Conservation (phyloP, 1,140 invertebrate genomes). For the Chironomus tepperi region DNA sequence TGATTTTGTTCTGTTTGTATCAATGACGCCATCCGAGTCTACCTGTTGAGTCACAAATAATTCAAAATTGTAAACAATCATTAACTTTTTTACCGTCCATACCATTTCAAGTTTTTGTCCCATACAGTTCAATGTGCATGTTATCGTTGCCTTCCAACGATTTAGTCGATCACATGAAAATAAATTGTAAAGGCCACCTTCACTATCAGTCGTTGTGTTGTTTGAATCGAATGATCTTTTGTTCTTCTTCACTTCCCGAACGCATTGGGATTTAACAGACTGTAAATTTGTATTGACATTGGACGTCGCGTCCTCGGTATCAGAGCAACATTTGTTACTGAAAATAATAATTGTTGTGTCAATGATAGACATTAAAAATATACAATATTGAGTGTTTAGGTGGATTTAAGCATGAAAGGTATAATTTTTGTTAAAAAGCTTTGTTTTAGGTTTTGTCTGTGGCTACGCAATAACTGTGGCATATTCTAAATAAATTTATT, state of each 20-base stretch:
- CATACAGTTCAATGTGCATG: not conserved
- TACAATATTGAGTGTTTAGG: not conserved
- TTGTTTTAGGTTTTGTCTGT: too few species aligned
- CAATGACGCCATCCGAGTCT: not conserved
- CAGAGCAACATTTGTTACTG: not conserved
- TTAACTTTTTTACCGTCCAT: not conserved
- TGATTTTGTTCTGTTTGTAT: not conserved
- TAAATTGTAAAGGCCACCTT: not conserved
- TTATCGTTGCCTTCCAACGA: not conserved
- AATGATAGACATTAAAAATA: not conserved
- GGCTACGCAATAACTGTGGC: too few species aligned
- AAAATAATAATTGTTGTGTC: not conserved
- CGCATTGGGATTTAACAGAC: not conserved
- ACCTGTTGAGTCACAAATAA: not conserved
- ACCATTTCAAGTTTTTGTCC: slow-evolving; percentile 11
- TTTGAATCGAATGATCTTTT: not conserved
- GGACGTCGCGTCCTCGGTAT: not conserved
- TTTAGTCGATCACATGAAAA: not conserved
- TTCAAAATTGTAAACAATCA: not conserved
- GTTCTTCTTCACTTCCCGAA: not conserved
- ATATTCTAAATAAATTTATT: too few species aligned
- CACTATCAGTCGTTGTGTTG: not conserved
- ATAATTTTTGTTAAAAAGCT: too few species aligned
- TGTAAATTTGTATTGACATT: not conserved
- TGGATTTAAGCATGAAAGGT: too few species aligned